Base-by-base conservation (phyloP, 2,888 invertebrate species). In the Drosophila hamatofila region DNA sequence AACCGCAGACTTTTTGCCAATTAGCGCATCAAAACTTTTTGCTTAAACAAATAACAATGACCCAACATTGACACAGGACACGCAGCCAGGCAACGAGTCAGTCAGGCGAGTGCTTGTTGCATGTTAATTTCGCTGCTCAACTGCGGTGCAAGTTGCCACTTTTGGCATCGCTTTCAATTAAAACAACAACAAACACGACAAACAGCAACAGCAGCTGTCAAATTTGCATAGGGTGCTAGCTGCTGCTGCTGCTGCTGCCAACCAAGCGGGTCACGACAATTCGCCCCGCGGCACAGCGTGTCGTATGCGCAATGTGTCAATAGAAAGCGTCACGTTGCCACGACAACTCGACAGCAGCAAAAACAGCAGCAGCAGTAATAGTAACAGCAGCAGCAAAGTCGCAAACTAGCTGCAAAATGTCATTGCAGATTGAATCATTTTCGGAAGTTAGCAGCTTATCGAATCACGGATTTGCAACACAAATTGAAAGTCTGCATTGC, bases 21-120 rank as follows among this genome's bases (percentile, higher is more conserved):
- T 88, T 77, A 88, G 80, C 74, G 33, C 61, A 33, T 65, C 67
- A 7, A 67, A 72, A 73, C 66, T 79, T 79, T 79, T 66, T n/a
- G 59, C 44, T 61, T 35, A 46, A 54, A 61, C 71, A 79, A 79
- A 78, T 64, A 78, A 78, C 79, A 77, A 65, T 75, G 75, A 66
- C 70, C 75, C 79, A 79, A 70, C 75, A 75, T 75, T 70, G 75
- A 77, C 75, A 75, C 55, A 30, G 48, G 18, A 49, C 35, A 52
- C 51, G 46, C 18, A 57, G 55, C 41, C 48, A 6, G 16, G 39
- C 41, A n/a, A 52, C 55, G 25, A 46, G 46, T 9, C 25, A 48
- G n/a, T 65, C 58, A 21, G 64, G 37, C 60, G 69, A 75, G 72
- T 39, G 54, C 27, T 74, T 80, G 75, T 75, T 83, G 73, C 69